Conservation (phyloP, 1,140 invertebrate genomes). For the Aphidius ervi region DNA sequence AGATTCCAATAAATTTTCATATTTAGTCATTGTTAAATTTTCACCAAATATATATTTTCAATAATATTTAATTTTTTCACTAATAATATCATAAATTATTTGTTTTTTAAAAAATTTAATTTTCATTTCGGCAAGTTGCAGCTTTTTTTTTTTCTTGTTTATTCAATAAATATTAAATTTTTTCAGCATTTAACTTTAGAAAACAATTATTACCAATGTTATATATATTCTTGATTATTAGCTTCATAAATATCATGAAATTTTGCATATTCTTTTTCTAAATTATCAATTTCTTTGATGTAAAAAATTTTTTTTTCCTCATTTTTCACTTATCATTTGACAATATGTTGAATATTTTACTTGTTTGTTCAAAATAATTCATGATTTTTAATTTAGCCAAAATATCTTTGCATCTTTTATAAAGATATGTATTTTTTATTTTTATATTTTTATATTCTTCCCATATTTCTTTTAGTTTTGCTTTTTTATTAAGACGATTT, state of each 20-base stretch:
- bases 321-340: slow-evolving; percentile 9
- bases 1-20: slow-evolving; percentile 22
- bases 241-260: slow-evolving; percentile 12
- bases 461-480: slow-evolving; percentile 16
- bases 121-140: slow-evolving; percentile 21
- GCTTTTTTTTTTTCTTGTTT: not conserved
- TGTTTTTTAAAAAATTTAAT: slow-evolving; percentile 19
- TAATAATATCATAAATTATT: slow-evolving; percentile 4
- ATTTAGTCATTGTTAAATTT: slow-evolving; percentile 24
- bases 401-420: slow-evolving; percentile 22
- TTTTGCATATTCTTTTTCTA: slow-evolving; percentile 10
- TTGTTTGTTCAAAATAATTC: slow-evolving; percentile 17
- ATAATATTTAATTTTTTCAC: slow-evolving; percentile 1
- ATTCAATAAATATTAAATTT: slow-evolving; percentile 13
- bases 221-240: too few relatives aligned
- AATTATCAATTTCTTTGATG: slow-evolving; percentile 13
- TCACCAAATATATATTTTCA: slow-evolving; percentile 22
- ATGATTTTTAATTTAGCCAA: slow-evolving; percentile 14
- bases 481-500: slow-evolving; percentile 16
- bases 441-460: slow-evolving; percentile 16
- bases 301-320: slow-evolving; percentile 9
- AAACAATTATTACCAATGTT: not conserved
- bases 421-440: slow-evolving; percentile 24
- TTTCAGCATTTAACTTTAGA: slow-evolving; percentile 1
- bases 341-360: slow-evolving; percentile 8